Evolutionary conservation across 1,140 invertebrate species (phyloP).

Genomic region (Leptonema lineaticorne): DNA sequence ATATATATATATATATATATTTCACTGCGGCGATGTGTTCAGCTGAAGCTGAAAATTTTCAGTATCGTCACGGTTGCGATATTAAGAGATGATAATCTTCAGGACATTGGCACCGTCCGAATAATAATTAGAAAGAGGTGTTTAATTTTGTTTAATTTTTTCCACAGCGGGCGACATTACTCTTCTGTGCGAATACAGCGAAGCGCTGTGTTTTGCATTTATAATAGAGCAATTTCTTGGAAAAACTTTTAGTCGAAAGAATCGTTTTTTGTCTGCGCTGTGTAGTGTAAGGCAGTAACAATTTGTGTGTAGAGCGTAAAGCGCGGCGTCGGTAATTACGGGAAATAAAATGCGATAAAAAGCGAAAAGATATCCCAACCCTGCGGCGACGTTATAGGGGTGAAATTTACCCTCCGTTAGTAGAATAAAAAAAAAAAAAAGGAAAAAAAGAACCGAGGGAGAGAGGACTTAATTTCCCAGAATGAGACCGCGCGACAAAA

Average conservation of each 20-base stretch:
- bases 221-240: background rate
- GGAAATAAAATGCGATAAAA: constrained; percentile 35
- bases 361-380: constrained; percentile 22
- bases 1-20: too few relatives aligned
- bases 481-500: constrained; percentile 13
- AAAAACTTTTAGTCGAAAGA: background rate
- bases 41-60: too few relatives aligned
- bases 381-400: constrained; percentile 5
- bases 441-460: background rate
- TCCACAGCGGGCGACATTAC: too few relatives aligned
- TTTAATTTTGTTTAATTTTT: too few relatives aligned
- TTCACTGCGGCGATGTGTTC: too few relatives aligned
- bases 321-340: constrained; percentile 25
- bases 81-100: too few relatives aligned
- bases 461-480: constrained; percentile 8
- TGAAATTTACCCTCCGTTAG: background rate
- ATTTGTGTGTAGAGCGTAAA: constrained; percentile 24
- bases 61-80: too few relatives aligned
- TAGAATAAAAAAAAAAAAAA: background rate
- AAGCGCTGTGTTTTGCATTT: too few relatives aligned
- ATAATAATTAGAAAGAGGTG: too few relatives aligned
- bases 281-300: constrained; percentile 12
- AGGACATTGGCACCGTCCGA: too few relatives aligned
- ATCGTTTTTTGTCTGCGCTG: constrained; percentile 9
- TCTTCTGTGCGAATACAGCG: too few relatives aligned